A percentile compares a stretch with the other conserved stretches of the same genome.
These are phyloP conservation scores for Drosophila mettleri DNA, from an alignment of 2,888 invertebrate genomes.

Conservation along the genomic window DNA sequence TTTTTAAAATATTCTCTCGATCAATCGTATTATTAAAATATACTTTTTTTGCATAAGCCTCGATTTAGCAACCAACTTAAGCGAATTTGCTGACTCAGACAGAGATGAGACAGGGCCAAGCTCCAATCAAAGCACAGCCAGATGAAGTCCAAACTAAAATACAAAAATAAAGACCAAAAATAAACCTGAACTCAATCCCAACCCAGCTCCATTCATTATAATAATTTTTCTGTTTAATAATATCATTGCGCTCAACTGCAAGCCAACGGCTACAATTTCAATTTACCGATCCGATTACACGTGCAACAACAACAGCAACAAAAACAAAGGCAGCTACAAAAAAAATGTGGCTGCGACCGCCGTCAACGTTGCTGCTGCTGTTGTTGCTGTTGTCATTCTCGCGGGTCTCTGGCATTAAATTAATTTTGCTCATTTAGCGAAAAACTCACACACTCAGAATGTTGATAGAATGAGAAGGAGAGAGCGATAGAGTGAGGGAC, in stretches of 20 bases:
- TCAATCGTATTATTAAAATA: neutral
- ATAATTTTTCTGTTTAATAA: constrained; percentile 77
- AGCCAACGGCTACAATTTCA: constrained; percentile 78
- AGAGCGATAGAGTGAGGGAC: neutral
- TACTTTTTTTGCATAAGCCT: neutral
- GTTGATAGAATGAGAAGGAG: constrained; percentile 12
- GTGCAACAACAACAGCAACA: constrained; percentile 63
- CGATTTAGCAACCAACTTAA: neutral
- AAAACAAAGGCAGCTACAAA: constrained; percentile 34
- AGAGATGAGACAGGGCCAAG: constrained; percentile 1
- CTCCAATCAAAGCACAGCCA: neutral
- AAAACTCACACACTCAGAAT: constrained; percentile 33
- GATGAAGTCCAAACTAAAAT: constrained; percentile 5
- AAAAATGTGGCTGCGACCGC: constrained; percentile 57
- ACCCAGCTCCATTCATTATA: constrained; percentile 74
- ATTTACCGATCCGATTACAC: constrained; percentile 76
- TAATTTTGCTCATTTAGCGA: constrained; percentile 77
- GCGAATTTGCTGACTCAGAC: constrained; percentile 8
- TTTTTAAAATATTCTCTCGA: too few species aligned
- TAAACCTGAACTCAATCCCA: constrained; percentile 38
- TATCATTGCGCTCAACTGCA: constrained; percentile 79
- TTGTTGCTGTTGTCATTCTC: constrained; percentile 58
- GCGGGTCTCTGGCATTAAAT: constrained; percentile 73
- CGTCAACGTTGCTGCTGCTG: constrained; percentile 43
- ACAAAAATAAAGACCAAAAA: constrained; percentile 10